phyloP scores from a whole-genome alignment of 64 coral and sea anemone genomes.

The Stichodactyla mertensii region DNA sequence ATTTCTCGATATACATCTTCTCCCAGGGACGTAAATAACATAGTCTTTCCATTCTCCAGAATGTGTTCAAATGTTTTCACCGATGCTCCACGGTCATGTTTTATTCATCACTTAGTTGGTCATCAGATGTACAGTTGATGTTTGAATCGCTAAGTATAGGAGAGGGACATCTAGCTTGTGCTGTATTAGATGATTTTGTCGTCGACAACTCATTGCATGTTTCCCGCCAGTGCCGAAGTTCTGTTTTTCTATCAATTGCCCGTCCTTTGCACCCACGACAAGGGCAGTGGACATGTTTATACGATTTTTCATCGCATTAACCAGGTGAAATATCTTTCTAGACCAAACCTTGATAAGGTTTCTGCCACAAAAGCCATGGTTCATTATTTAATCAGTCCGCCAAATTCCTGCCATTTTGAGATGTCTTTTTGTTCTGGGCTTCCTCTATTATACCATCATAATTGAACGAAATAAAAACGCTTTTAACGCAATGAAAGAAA shows the following conservation, averaged over 20 bases:
- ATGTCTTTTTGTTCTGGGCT: no score
- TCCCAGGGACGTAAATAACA: slow-evolving; percentile 33
- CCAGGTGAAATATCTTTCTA: background rate
- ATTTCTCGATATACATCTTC: slow-evolving; percentile 27
- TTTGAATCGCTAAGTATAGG: no score
- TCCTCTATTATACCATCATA: no score
- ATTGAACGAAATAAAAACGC: no score
- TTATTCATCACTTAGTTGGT: slow-evolving; percentile 5
- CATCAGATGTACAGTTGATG: no score
- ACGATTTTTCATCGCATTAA: background rate
- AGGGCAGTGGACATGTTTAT: slow-evolving; percentile 21
- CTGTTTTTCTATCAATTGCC: slow-evolving; percentile 29
- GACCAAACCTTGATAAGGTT: background rate
- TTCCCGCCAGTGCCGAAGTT: slow-evolving; percentile 39
- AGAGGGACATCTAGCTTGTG: no score
- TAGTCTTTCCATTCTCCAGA: slow-evolving; percentile 44
- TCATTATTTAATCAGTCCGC: no score
- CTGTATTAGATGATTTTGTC: no score
- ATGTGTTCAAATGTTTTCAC: slow-evolving; percentile 44
- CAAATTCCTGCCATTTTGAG: no score
- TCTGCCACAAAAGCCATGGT: no score
- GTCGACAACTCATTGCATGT: background rate
- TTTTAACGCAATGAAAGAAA: no score
- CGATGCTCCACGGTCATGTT: slow-evolving; percentile 39
- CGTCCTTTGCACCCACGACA: slow-evolving; percentile 25